Conservation (phyloP, 2,888 invertebrate species). For the Acanthoscelides obtectus region DNA sequence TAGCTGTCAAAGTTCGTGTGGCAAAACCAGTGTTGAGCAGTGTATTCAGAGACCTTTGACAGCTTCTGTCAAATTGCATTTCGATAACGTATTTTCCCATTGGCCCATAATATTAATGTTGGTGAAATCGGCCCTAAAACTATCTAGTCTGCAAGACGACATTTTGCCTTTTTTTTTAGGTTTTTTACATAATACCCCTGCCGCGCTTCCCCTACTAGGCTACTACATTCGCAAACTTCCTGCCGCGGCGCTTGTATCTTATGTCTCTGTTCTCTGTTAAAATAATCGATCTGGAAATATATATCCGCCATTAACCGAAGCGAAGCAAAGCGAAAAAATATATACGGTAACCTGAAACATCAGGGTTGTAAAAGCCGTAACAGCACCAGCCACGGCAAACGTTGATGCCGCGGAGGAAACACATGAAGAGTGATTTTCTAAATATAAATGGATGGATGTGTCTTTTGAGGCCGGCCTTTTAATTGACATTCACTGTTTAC, state of each 20-base stretch:
- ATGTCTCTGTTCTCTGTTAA: background rate
- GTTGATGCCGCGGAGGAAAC: constrained; percentile 9
- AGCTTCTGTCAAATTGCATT: too few species aligned
- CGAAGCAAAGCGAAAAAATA: background rate
- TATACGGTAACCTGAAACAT: background rate
- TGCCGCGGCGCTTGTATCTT: background rate
- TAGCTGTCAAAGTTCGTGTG: too few species aligned
- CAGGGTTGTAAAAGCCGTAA: constrained; percentile 14
- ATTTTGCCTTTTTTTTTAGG: too few species aligned
- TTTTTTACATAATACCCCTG: too few species aligned
- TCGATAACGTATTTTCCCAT: too few species aligned
- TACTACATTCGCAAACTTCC: too few species aligned
- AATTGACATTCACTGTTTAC: constrained; percentile 26
- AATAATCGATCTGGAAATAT: background rate
- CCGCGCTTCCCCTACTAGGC: too few species aligned
- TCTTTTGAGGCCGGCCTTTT: constrained; percentile 22
- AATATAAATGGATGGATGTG: constrained; percentile 18
- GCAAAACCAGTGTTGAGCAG: too few species aligned
- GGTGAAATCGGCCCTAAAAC: too few species aligned
- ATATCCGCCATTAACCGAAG: background rate
- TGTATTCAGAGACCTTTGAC: too few species aligned
- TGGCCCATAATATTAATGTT: too few species aligned
- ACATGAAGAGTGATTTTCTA: constrained; percentile 19
- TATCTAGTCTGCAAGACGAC: too few species aligned
- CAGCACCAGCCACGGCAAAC: constrained; percentile 11